Percentiles rank a stretch among this genome's conserved stretches.
Evolutionary conservation across 2,797 vertebrate genomes (phyloP).

Genomic region (Sitta carolinensis): DNA sequence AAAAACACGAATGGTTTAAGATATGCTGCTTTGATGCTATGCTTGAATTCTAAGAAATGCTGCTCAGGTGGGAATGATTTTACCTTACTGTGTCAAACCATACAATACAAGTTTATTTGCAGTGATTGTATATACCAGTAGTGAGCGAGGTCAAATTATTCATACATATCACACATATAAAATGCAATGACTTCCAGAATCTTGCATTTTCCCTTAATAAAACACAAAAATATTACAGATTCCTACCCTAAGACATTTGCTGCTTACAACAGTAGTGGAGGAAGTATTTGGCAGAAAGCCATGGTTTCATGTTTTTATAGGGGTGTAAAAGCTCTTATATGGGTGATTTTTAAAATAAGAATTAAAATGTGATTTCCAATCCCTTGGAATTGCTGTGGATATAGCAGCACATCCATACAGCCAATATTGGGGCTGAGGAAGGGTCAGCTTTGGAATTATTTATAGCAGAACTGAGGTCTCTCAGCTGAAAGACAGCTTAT

Average conservation of each 20-base stretch:
- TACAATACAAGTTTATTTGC: neutral
- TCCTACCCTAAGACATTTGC: neutral
- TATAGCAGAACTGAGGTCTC: neutral
- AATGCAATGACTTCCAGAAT: neutral
- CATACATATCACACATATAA: neutral
- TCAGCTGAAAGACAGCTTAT: neutral
- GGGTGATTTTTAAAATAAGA: constrained; percentile 43
- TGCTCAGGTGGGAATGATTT: neutral
- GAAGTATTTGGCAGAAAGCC: neutral
- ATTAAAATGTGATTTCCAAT: constrained; percentile 24
- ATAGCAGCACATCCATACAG: neutral
- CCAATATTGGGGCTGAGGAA: too few relatives aligned
- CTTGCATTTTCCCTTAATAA: neutral
- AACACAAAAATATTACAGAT: neutral
- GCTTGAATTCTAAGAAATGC: neutral
- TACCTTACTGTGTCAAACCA: neutral
- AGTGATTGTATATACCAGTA: neutral
- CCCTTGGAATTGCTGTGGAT: neutral
- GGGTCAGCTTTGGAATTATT: neutral
- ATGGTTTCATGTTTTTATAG: neutral
- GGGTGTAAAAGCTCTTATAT: neutral
- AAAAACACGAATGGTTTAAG: neutral
- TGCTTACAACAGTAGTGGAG: neutral
- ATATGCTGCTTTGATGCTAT: neutral
- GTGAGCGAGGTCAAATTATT: constrained; percentile 14